A percentile compares a stretch with the other conserved stretches of the same genome.
Conservation (phyloP, 2,797 vertebrate species). For the Falco naumanni region DNA sequence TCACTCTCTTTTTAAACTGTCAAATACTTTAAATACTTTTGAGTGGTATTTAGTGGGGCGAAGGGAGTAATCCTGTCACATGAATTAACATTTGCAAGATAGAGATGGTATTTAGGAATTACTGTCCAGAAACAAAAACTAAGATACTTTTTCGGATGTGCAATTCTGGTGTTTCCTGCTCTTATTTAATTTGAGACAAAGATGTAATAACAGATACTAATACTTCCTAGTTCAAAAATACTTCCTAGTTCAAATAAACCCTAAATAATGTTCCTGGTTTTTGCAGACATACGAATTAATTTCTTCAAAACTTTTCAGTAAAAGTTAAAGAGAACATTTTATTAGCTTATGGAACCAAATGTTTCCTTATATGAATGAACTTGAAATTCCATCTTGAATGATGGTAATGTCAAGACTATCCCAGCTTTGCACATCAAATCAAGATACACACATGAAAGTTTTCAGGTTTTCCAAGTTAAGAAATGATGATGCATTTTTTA, state of each 20-base stretch:
- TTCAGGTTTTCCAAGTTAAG: neutral
- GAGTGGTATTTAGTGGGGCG: neutral
- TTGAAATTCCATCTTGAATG: neutral
- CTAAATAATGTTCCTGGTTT: neutral
- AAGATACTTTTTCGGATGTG: rapidly evolving
- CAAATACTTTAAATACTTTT: neutral
- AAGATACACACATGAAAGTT: neutral
- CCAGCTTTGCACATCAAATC: neutral
- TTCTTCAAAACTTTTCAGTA: neutral
- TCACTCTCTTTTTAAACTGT: neutral
- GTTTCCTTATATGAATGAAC: neutral
- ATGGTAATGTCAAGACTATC: neutral
- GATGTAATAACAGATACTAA: neutral
- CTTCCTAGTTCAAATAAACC: neutral
- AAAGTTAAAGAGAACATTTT: neutral
- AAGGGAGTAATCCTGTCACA: rapidly evolving
- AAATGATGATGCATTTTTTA: neutral
- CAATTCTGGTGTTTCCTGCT: neutral
- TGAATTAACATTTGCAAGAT: rapidly evolving
- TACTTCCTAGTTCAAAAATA: neutral
- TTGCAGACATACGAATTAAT: neutral
- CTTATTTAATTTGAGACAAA: neutral
- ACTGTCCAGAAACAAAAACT: neutral
- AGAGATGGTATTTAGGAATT: neutral
- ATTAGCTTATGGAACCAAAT: neutral